Evolutionary conservation across 2,113 vertebrate genomes (phyloP).

Genomic region (Atrichornis clamosus): DNA sequence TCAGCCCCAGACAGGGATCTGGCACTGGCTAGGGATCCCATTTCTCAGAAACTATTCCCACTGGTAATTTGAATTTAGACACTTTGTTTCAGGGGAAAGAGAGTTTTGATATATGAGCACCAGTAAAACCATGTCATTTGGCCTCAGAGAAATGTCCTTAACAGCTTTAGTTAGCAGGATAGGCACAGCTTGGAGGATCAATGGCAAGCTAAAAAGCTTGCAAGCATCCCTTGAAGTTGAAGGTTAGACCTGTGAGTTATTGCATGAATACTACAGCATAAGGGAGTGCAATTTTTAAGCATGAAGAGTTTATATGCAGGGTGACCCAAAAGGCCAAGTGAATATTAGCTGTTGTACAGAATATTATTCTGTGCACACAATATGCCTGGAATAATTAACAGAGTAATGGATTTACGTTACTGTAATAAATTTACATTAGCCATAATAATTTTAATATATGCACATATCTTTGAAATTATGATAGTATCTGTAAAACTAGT

Average conservation of each 20-base stretch:
- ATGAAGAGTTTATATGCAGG: background rate
- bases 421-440: background rate
- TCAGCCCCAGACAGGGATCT: background rate
- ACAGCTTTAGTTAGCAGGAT: background rate
- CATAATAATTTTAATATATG: background rate
- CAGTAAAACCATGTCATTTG: background rate
- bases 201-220: background rate
- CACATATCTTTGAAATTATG: background rate
- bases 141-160: background rate
- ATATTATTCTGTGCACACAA: background rate
- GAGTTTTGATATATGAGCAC: background rate
- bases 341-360: background rate
- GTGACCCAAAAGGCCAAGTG: background rate
- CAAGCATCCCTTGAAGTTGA: background rate
- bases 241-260: constrained; percentile 6
- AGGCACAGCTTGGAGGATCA: background rate
- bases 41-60: background rate
- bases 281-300: background rate
- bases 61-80: background rate
- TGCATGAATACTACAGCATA: background rate
- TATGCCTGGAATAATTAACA: constrained; percentile 8
- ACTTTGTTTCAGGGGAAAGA: background rate
- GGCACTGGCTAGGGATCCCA: background rate
- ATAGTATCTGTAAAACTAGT: background rate
- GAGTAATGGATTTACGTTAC: background rate